A percentile compares a stretch with the other conserved stretches of the same genome.
These are phyloP conservation scores for Corella eumyota DNA, from an alignment of 23 tunicate genomes.

Conservation along the genomic window DNA sequence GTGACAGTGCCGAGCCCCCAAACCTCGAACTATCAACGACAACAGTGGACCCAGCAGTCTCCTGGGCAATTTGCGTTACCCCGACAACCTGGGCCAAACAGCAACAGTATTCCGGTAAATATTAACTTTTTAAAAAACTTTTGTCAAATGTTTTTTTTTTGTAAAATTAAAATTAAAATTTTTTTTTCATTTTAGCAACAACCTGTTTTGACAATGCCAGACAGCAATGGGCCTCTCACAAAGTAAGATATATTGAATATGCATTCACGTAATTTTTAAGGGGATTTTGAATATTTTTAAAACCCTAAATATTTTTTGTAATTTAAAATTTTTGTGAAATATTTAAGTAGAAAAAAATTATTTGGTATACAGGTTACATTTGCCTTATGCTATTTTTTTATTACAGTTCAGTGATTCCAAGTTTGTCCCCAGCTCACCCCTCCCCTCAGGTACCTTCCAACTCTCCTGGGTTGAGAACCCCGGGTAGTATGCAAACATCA, in stretches of 20 bases:
- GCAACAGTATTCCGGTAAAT: background rate
- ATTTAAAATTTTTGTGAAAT: too few relatives aligned
- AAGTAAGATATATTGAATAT: slow-evolving; percentile 35
- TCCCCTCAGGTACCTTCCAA: slow-evolving; percentile 58
- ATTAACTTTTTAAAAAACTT: background rate
- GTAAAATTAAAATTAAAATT: background rate
- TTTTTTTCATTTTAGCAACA: slow-evolving; percentile 1
- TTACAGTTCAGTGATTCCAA: slow-evolving; percentile 65
- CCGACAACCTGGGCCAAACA: slow-evolving; percentile 21
- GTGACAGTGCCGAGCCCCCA: slow-evolving; percentile 53
- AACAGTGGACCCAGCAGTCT: slow-evolving; percentile 63
- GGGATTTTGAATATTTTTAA: too few relatives aligned
- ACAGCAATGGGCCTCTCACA: slow-evolving; percentile 39
- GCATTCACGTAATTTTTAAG: too few relatives aligned
- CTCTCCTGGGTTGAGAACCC: slow-evolving; percentile 70
- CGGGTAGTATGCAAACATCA: slow-evolving; percentile 63
- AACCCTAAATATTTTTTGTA: too few relatives aligned
- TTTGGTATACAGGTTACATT: too few relatives aligned
- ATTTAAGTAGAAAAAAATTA: too few relatives aligned
- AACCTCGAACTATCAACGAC: slow-evolving; percentile 13
- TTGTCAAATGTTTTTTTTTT: background rate
- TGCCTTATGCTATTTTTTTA: too few relatives aligned
- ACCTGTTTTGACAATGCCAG: slow-evolving; percentile 77
- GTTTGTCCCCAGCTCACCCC: slow-evolving; percentile 69
- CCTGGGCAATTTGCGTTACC: slow-evolving; percentile 44